These are phyloP conservation scores for Cetoscarus ocellatus DNA, from an alignment of 2,797 vertebrate species.

Conservation along the genomic window DNA sequence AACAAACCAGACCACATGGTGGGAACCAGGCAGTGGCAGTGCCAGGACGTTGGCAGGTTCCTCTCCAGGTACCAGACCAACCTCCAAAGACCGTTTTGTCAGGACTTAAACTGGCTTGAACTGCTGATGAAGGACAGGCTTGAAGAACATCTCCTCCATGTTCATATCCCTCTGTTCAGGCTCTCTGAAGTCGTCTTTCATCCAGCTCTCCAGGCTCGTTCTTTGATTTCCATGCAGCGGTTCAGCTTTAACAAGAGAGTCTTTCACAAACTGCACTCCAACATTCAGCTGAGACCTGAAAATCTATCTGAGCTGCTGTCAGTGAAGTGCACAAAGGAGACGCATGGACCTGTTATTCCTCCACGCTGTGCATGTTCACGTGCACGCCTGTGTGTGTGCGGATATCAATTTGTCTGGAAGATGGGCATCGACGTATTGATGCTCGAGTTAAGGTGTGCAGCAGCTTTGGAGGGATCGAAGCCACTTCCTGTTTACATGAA, in stretches of 20 bases:
- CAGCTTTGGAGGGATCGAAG: constrained; percentile 49
- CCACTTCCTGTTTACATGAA: constrained; percentile 66
- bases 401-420: constrained; percentile 50
- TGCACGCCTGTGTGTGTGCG: neutral
- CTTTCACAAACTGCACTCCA: neutral
- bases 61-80: no score
- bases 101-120: no score
- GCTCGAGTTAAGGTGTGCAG: constrained; percentile 64
- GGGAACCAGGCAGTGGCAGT: no score
- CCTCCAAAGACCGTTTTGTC: no score
- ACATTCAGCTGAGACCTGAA: neutral
- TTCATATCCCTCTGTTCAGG: neutral
- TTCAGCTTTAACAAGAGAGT: neutral
- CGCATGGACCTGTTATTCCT: fast-evolving
- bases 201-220: neutral
- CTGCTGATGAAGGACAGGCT: neutral
- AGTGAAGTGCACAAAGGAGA: neutral
- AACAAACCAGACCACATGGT: no score
- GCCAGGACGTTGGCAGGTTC: no score
- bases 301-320: neutral
- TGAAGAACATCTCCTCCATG: neutral
- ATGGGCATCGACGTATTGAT: constrained; percentile 62
- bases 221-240: neutral
- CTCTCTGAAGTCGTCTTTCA: neutral
- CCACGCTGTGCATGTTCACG: neutral